phyloP scores from a whole-genome alignment of 1,140 invertebrate species.

The Alviniconcha marisindica region DNA sequence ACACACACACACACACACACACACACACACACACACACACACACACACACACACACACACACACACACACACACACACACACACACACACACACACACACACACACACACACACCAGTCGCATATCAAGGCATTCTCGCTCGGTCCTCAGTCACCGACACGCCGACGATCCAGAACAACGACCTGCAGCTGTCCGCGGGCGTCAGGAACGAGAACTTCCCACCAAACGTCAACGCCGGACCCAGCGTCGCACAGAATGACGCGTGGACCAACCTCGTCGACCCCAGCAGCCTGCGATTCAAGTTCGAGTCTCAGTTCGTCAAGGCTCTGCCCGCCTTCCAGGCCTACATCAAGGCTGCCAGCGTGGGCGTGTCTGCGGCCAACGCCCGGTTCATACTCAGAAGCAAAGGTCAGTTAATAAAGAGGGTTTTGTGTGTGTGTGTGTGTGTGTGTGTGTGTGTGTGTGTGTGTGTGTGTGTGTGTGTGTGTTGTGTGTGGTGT shows the following conservation, averaged over 20 bases:
- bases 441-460: background rate
- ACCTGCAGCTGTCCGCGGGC: background rate
- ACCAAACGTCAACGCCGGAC: background rate
- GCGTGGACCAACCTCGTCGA: constrained; percentile 23
- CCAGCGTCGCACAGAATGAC: background rate
- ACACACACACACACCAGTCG: too few species aligned
- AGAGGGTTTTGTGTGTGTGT: background rate
- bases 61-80: constrained; percentile 3
- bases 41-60: constrained; percentile 3
- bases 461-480: background rate
- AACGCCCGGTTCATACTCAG: background rate
- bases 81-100: constrained; percentile 3
- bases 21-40: background rate
- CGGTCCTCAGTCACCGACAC: background rate
- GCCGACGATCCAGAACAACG: background rate
- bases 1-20: too few species aligned
- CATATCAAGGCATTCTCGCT: background rate
- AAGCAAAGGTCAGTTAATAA: background rate
- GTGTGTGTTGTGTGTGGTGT: too few species aligned
- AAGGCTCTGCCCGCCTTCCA: background rate
- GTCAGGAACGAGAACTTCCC: background rate
- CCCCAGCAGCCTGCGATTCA: constrained; percentile 3
- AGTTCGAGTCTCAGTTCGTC: background rate
- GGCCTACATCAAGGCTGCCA: constrained; percentile 13
- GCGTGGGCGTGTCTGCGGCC: constrained; percentile 8